phyloP scores from a whole-genome alignment of 1,140 invertebrate genomes.

The Physella acuta region DNA sequence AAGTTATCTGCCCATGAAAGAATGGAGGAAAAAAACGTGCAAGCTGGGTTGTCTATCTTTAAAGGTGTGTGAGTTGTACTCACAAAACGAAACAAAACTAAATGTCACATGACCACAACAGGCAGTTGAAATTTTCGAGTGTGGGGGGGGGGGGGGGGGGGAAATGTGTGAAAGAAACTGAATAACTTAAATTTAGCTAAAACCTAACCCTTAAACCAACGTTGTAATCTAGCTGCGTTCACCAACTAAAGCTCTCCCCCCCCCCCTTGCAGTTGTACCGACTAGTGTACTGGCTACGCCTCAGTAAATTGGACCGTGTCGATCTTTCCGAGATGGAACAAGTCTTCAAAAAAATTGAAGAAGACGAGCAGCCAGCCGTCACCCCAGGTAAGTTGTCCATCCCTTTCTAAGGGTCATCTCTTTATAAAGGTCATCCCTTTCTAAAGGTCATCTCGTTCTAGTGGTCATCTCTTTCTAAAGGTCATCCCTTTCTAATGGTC shows the following conservation, averaged over 20 bases:
- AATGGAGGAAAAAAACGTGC: too few species aligned
- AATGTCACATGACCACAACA: neutral
- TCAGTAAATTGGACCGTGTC: slow-evolving; percentile 16
- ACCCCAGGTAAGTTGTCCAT: too few species aligned
- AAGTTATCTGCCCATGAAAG: too few species aligned
- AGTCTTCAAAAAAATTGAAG: neutral
- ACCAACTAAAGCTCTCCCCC: neutral
- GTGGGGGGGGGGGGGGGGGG: too few species aligned
- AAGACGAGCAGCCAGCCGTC: too few species aligned
- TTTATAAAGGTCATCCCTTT: too few species aligned
- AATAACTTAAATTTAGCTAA: neutral
- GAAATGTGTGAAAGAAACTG: neutral
- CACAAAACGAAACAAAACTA: neutral
- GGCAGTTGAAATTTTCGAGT: neutral
- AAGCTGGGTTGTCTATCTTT: too few species aligned
- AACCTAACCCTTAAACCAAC: neutral
- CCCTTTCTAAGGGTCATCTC: too few species aligned
- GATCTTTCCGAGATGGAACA: slow-evolving; percentile 1
- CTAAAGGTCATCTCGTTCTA: too few species aligned
- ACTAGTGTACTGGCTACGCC: slow-evolving; percentile 7
- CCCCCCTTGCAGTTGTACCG: slow-evolving; percentile 18
- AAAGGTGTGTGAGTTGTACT: too few species aligned
- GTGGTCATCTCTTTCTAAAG: too few species aligned
- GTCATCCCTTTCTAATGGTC: too few species aligned
- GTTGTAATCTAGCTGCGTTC: neutral